Evolutionary conservation across 2,888 invertebrate species (phyloP).

Genomic region (Himalopsyche anomala): DNA sequence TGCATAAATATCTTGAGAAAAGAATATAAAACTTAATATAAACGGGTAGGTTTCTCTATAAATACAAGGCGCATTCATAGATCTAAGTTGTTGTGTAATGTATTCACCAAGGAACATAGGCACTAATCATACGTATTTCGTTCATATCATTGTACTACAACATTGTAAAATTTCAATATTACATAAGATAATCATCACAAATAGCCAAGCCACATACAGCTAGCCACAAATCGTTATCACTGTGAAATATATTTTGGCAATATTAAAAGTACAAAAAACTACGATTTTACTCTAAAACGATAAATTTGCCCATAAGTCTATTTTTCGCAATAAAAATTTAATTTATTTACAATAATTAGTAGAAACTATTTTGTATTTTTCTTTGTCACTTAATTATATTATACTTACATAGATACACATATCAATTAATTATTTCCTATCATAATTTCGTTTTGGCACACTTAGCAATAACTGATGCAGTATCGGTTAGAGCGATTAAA

Average conservation of each 20-base stretch:
- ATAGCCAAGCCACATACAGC: slow-evolving; percentile 11
- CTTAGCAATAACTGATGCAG: slow-evolving; percentile 32
- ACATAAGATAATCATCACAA: slow-evolving; percentile 24
- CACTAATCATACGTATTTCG: slow-evolving; percentile 24
- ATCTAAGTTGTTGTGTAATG: background rate
- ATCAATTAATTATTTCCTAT: slow-evolving; percentile 21
- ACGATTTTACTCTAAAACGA: slow-evolving; percentile 20
- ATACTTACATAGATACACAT: slow-evolving; percentile 17
- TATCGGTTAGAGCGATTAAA: background rate
- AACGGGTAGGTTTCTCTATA: no score
- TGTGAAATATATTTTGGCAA: slow-evolving; percentile 41
- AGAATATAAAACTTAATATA: no score
- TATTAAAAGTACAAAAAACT: slow-evolving; percentile 39
- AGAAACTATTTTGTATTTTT: slow-evolving; percentile 24
- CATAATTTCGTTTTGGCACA: slow-evolving; percentile 37
- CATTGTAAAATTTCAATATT: slow-evolving; percentile 13
- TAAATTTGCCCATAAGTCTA: background rate
- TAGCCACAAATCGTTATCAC: slow-evolving; percentile 27
- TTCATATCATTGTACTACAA: slow-evolving; percentile 26
- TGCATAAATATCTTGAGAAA: no score
- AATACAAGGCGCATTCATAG: no score
- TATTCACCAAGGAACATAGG: slow-evolving; percentile 13
- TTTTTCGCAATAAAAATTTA: slow-evolving; percentile 12
- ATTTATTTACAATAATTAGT: background rate
- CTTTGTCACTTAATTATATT: slow-evolving; percentile 24